These are phyloP conservation scores for Melitaea athalia DNA, from an alignment of 2,888 invertebrate species.

Conservation along the genomic window DNA sequence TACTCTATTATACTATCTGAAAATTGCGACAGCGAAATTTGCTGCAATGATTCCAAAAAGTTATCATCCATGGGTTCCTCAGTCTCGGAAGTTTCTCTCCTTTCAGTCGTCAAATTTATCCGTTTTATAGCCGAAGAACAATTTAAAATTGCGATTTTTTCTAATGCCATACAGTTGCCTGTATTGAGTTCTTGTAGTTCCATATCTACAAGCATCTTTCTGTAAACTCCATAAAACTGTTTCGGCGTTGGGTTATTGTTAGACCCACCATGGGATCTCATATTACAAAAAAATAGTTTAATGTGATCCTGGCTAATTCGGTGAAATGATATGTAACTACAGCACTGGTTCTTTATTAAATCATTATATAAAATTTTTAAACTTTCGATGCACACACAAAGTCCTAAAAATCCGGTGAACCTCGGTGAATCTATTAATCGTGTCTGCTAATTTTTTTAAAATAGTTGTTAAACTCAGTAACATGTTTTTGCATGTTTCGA, in stretches of 20 bases:
- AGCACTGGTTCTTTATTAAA: neutral
- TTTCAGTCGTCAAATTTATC: neutral
- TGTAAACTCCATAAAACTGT: neutral
- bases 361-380: conserved; percentile 5
- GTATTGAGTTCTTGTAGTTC: neutral
- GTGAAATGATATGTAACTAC: conserved; percentile 12
- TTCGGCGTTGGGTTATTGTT: conserved; percentile 18
- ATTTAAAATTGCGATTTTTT: neutral
- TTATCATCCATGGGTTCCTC: neutral
- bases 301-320: conserved; percentile 38
- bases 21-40: no score
- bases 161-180: neutral
- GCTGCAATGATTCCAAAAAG: neutral
- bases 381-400: conserved; percentile 5
- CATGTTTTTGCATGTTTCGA: neutral
- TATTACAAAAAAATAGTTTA: conserved; percentile 33
- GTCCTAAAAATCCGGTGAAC: neutral
- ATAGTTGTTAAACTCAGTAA: neutral
- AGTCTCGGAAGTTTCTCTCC: neutral
- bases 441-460: neutral
- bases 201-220: neutral
- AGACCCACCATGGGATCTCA: conserved; percentile 32
- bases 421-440: neutral
- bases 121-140: neutral
- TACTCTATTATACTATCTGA: no score